Conservation (phyloP, 2,797 vertebrate genomes). For the Netta rufina region DNA sequence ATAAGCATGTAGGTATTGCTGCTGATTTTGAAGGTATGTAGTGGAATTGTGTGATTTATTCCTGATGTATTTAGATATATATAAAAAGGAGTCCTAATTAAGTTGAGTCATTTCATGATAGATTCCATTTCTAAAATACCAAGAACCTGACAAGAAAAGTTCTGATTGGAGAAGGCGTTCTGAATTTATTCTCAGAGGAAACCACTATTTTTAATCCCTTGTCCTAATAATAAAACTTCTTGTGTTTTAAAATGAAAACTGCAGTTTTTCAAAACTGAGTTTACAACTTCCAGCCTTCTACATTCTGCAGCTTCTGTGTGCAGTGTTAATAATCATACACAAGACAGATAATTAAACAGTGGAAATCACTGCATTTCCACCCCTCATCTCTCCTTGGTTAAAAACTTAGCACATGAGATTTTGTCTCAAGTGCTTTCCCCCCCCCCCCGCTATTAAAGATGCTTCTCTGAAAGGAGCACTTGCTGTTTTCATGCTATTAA, state of each 20-base stretch:
- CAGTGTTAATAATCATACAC: conserved; percentile 15
- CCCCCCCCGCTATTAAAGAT: conserved; percentile 57
- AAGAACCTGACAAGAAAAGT: not conserved
- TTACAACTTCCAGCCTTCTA: not conserved
- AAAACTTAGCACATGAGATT: conserved; percentile 53
- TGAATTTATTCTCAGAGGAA: not conserved
- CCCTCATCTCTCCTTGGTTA: conserved; percentile 9
- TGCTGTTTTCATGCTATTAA: conserved; percentile 65
- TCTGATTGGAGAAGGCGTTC: not conserved
- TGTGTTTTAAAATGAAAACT: conserved; percentile 20
- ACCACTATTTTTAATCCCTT: not conserved
- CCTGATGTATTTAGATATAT: not conserved
- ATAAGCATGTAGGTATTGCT: not conserved
- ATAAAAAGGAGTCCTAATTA: not conserved
- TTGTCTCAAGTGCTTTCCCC: conserved; percentile 10
- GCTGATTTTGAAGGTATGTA: not conserved
- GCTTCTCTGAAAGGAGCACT: conserved; percentile 41
- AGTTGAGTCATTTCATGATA: not conserved
- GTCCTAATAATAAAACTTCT: not conserved
- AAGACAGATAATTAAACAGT: conserved; percentile 1
- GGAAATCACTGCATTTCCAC: conserved; percentile 14
- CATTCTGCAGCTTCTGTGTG: not conserved
- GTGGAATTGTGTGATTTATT: not conserved
- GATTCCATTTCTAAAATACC: not conserved
- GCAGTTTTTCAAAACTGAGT: not conserved